A percentile compares a stretch with the other conserved stretches of the same genome.
Evolutionary conservation across 2,797 vertebrate genomes (phyloP).

Genomic region (Spinibarbus caldwelli): DNA sequence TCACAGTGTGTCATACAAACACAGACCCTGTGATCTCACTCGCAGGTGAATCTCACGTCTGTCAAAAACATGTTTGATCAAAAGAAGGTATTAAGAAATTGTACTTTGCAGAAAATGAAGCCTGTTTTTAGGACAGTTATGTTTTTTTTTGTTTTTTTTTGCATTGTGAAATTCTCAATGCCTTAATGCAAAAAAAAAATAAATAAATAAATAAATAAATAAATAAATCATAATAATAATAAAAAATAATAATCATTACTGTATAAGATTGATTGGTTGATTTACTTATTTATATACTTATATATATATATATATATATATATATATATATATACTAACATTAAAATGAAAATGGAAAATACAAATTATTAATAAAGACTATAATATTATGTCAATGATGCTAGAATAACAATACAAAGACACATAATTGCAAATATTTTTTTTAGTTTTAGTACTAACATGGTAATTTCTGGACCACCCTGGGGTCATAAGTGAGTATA

Average conservation of each 20-base stretch:
- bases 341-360: no score
- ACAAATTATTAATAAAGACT: background rate
- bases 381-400: background rate
- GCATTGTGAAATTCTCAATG: background rate
- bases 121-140: background rate
- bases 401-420: background rate
- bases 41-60: background rate
- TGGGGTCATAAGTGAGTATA: no score
- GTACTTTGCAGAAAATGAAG: background rate
- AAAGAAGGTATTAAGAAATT: background rate
- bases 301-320: no score
- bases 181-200: no score
- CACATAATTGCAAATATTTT: background rate
- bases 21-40: background rate
- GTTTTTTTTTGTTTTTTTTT: background rate
- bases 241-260: background rate
- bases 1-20: conserved; percentile 4
- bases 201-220: no score
- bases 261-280: background rate
- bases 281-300: no score
- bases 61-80: background rate
- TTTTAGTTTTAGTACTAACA: no score
- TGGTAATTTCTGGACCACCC: no score
- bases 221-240: no score
- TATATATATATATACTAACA: no score